phyloP scores from a whole-genome alignment of 2,888 invertebrate genomes.

The Drosophila robusta region DNA sequence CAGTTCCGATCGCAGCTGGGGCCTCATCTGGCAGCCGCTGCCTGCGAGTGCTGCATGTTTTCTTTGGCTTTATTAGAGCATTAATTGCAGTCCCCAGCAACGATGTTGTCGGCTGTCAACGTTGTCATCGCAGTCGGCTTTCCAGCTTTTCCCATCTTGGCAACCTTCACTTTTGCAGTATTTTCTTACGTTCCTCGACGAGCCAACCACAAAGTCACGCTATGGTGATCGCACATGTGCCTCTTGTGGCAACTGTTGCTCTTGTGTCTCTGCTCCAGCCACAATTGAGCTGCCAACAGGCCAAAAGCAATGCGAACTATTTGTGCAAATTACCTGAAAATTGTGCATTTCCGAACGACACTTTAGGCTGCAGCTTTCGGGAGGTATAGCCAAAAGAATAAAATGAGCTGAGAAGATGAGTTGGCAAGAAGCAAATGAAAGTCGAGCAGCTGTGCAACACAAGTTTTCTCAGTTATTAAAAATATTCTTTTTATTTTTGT shows the following conservation, averaged over 20 bases:
- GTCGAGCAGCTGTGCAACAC: not conserved
- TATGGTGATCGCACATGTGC: slow-evolving; percentile 61
- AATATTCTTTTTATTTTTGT: too few species aligned
- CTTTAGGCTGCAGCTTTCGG: slow-evolving; percentile 4
- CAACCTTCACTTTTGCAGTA: slow-evolving; percentile 82
- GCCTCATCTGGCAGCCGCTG: slow-evolving; percentile 26
- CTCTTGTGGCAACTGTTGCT: slow-evolving; percentile 14
- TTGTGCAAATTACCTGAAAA: slow-evolving; percentile 41
- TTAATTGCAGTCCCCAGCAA: slow-evolving; percentile 74
- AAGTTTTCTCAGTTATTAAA: not conserved
- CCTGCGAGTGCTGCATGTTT: slow-evolving; percentile 55
- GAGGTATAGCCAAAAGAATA: slow-evolving; percentile 21
- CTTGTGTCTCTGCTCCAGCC: slow-evolving; percentile 11
- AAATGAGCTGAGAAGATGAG: slow-evolving; percentile 39
- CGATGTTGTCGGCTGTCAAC: slow-evolving; percentile 51
- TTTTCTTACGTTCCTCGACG: slow-evolving; percentile 43
- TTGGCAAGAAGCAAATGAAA: slow-evolving; percentile 18
- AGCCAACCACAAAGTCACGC: slow-evolving; percentile 70
- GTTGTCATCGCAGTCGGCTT: slow-evolving; percentile 44
- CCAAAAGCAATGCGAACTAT: slow-evolving; percentile 34
- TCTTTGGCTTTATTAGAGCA: slow-evolving; percentile 82
- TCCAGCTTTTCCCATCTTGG: slow-evolving; percentile 57
- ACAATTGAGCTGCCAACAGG: slow-evolving; percentile 28
- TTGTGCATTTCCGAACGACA: slow-evolving; percentile 7
- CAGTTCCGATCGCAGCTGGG: slow-evolving; percentile 19